Conservation (phyloP, 2,888 invertebrate genomes). For the Drosophila lacicola region DNA sequence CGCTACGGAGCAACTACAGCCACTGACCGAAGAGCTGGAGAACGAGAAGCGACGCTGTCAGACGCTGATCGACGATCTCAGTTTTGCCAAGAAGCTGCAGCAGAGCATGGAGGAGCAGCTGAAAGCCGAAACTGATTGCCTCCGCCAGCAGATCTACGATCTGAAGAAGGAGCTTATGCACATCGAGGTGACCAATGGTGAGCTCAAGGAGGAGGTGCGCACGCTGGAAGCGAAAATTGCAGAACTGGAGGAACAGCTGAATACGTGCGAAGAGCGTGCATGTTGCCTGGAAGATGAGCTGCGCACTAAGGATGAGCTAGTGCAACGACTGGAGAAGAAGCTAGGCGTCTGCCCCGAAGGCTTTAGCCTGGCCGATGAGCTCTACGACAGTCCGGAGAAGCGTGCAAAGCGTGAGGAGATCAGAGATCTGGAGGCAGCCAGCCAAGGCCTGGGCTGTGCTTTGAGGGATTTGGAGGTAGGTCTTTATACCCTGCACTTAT, state of each 20-base stretch:
- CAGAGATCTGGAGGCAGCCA: conserved; percentile 71
- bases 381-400: conserved; percentile 80
- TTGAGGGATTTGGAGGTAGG: conserved; percentile 77
- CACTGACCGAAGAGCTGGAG: conserved; percentile 80
- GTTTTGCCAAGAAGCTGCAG: conserved; percentile 85
- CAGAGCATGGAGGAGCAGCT: conserved; percentile 86
- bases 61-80: conserved; percentile 86
- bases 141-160: conserved; percentile 86
- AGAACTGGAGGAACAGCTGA: conserved; percentile 86
- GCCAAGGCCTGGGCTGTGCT: conserved; percentile 76
- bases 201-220: conserved; percentile 89
- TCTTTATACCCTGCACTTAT: too few species aligned
- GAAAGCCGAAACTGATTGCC: conserved; percentile 86
- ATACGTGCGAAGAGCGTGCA: conserved; percentile 87
- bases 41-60: conserved; percentile 79
- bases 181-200: conserved; percentile 89
- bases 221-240: conserved; percentile 87
- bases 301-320: conserved; percentile 82
- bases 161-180: conserved; percentile 87
- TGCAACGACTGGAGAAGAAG: conserved; percentile 72
- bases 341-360: conserved; percentile 74
- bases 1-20: conserved; percentile 85
- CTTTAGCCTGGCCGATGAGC: conserved; percentile 82
- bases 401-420: conserved; percentile 74
- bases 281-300: conserved; percentile 87